phyloP scores from a whole-genome alignment of 1,140 invertebrate genomes.

The Plodia interpunctella region DNA sequence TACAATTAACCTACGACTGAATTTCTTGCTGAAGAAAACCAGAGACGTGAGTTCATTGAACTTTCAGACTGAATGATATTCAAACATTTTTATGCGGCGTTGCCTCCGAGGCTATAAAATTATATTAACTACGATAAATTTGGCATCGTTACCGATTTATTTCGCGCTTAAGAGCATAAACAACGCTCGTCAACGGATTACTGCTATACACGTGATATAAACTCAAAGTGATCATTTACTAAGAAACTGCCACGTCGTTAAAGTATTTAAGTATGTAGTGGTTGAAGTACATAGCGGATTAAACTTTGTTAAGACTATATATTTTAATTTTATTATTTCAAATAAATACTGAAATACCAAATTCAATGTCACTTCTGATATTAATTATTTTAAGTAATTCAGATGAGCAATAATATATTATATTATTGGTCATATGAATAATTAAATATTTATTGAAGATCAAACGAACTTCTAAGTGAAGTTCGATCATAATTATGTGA shows the following conservation, averaged over 20 bases:
- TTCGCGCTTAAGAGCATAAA: constrained; percentile 56
- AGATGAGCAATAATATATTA: too few relatives aligned
- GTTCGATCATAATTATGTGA: too few relatives aligned
- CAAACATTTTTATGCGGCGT: constrained; percentile 33
- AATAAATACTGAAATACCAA: too few relatives aligned
- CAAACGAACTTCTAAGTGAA: too few relatives aligned
- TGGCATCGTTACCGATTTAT: constrained; percentile 59
- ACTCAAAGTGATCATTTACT: background rate
- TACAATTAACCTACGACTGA: background rate
- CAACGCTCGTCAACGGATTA: constrained; percentile 40
- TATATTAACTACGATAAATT: constrained; percentile 63
- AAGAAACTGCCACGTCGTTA: background rate
- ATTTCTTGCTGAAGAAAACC: background rate
- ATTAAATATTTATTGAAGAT: too few relatives aligned
- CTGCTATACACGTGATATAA: constrained; percentile 3
- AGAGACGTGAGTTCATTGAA: constrained; percentile 1
- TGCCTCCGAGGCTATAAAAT: constrained; percentile 47
- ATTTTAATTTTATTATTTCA: too few relatives aligned
- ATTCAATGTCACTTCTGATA: too few relatives aligned
- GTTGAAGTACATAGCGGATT: background rate
- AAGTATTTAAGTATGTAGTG: background rate
- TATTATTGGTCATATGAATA: too few relatives aligned
- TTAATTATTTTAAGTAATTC: too few relatives aligned
- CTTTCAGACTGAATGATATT: constrained; percentile 28
- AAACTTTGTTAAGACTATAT: too few relatives aligned